Conservation (phyloP, 2,888 invertebrate species). For the Hyposoter didymator region DNA sequence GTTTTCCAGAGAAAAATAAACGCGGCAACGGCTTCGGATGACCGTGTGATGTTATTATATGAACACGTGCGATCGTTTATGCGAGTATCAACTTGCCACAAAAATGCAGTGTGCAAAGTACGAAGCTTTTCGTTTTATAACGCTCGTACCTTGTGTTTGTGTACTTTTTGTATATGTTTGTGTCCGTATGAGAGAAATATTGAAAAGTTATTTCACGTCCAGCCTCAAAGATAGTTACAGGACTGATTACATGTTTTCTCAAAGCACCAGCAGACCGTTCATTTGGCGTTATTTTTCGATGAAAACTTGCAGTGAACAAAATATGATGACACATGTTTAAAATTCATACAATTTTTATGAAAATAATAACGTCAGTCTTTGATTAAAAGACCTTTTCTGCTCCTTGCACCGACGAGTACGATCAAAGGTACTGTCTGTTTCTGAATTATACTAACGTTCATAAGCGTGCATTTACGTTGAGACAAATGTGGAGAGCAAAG, state of each 20-base stretch:
- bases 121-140: not conserved
- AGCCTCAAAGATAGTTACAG: conserved; percentile 2
- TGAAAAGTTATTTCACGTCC: conserved; percentile 40
- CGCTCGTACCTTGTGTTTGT: not conserved
- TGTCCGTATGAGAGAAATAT: not conserved
- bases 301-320: not conserved
- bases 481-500: conserved; percentile 32
- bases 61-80: conserved; percentile 18
- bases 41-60: conserved; percentile 32
- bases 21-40: conserved; percentile 16
- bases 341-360: not conserved
- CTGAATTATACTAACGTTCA: not conserved
- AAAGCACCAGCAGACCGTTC: not conserved
- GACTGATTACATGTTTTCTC: conserved; percentile 12
- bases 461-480: not conserved
- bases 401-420: not conserved
- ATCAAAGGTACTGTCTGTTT: not conserved
- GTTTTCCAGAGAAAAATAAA: conserved; percentile 39
- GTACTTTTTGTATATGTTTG: not conserved
- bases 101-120: not conserved
- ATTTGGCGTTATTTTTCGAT: not conserved
- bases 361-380: not conserved
- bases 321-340: not conserved
- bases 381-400: not conserved
- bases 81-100: conserved; percentile 8